phyloP scores from a whole-genome alignment of 2,797 vertebrate genomes.

The Cossypha heuglini region DNA sequence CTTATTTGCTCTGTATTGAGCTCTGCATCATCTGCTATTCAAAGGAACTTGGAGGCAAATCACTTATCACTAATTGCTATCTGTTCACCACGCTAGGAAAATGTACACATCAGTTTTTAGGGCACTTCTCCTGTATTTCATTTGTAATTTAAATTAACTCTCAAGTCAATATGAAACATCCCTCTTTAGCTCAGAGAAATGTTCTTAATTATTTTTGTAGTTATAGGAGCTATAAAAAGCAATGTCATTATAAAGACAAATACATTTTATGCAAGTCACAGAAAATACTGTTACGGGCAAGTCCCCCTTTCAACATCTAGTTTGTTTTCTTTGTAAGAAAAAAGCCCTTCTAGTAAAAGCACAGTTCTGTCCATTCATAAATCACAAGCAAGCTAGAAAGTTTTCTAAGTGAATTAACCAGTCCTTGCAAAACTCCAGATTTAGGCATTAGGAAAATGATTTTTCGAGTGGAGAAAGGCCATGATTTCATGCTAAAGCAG shows the following conservation, averaged over 20 bases:
- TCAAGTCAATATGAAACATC: conserved; percentile 3
- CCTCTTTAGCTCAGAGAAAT: background rate
- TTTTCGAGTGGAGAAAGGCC: background rate
- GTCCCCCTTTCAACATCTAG: background rate
- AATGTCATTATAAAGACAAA: conserved; percentile 16
- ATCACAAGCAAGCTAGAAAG: background rate
- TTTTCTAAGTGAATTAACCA: background rate
- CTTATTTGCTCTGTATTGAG: conserved; percentile 5
- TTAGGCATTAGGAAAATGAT: background rate
- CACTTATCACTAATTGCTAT: conserved; percentile 38
- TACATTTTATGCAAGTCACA: background rate
- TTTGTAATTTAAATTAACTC: conserved; percentile 51
- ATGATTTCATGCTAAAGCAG: background rate
- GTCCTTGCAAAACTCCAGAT: background rate
- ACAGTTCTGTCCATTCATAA: background rate
- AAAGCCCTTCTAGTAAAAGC: background rate
- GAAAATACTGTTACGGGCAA: background rate
- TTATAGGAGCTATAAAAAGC: background rate
- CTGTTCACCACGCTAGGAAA: background rate
- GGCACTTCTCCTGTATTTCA: background rate
- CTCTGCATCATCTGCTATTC: background rate
- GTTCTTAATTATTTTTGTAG: conserved; percentile 24
- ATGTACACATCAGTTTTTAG: background rate
- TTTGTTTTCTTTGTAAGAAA: background rate
- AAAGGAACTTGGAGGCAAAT: conserved; percentile 24